Evolutionary conservation across 1,140 invertebrate genomes (phyloP).

Genomic region (Zaprionus vittiger): DNA sequence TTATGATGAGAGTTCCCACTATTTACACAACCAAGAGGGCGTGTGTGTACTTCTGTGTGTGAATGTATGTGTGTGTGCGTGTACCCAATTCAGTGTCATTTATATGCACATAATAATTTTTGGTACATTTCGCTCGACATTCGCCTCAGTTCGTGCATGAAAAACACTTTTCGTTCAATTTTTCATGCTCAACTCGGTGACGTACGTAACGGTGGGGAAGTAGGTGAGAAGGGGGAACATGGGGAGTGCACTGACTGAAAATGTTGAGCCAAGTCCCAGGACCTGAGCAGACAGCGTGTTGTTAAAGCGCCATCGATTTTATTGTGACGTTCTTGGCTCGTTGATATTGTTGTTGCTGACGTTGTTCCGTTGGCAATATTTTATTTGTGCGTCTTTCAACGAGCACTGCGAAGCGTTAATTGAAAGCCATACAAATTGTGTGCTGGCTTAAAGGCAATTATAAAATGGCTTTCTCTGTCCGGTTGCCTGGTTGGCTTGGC

Average conservation of each 20-base stretch:
- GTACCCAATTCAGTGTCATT: conserved; percentile 39
- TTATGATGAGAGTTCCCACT: conserved; percentile 40
- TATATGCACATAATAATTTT: conserved; percentile 72
- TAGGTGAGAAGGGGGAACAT: neutral
- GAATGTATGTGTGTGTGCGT: neutral
- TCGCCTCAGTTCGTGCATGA: conserved; percentile 47
- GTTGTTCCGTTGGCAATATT: conserved; percentile 63
- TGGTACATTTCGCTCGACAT: conserved; percentile 32
- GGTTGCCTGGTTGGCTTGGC: conserved; percentile 5
- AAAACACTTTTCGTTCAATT: conserved; percentile 64
- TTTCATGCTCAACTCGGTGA: conserved; percentile 70
- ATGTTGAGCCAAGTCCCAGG: conserved; percentile 6
- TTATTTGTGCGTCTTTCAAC: conserved; percentile 65
- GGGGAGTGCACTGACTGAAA: neutral
- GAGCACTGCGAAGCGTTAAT: conserved; percentile 63
- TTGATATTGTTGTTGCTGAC: conserved; percentile 58
- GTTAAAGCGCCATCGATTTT: conserved; percentile 51
- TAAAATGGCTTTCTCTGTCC: conserved; percentile 59
- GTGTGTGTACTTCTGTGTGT: conserved; percentile 13
- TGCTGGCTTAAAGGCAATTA: conserved; percentile 70
- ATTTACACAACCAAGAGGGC: conserved; percentile 30
- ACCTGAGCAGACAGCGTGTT: conserved; percentile 12
- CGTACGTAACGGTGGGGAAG: conserved; percentile 8
- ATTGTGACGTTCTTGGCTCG: conserved; percentile 38
- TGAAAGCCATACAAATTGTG: conserved; percentile 81